These are phyloP conservation scores for human (Homo sapiens) DNA, from an alignment of 2,113 vertebrate genomes.

Conservation along the genomic window GRCh38 chr4:35118501-35119000, in stretches of 20 bases:
- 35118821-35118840: neutral
- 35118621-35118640: neutral
- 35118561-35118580: neutral
- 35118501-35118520: neutral
- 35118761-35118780: neutral
- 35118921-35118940: too few species aligned
- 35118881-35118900: neutral
- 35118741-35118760: neutral
- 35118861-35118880: neutral
- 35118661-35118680: neutral
- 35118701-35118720: neutral
- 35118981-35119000: too few species aligned
- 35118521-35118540: neutral
- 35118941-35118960: too few species aligned
- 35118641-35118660: neutral
- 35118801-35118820: neutral
- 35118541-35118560: neutral
- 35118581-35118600: neutral
- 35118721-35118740: neutral
- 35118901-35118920: neutral
- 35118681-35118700: neutral
- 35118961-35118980: too few species aligned
- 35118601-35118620: neutral
- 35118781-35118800: neutral
- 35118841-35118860: neutral